Base-by-base conservation (phyloP, 2,113 vertebrate genomes). In the Gambusia holbrooki region DNA sequence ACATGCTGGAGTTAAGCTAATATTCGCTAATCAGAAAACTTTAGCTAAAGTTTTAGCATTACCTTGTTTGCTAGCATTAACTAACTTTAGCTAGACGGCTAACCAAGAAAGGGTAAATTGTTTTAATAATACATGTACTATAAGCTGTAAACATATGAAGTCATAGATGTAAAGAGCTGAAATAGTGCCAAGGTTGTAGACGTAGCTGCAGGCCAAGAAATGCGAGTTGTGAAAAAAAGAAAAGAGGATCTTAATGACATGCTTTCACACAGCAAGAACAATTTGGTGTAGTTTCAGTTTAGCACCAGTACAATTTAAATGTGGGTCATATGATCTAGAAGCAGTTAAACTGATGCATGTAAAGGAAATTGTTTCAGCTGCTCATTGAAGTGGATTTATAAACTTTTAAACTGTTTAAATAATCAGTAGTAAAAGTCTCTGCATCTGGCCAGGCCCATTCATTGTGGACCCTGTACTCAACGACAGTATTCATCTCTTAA, bases 401-500 rank as follows among this genome's bases (percentile, higher is more conserved):
- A 79, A 81, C 89, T 71, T 58, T 68, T 69, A 70, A 84, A 77
- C 15, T 71, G 22, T 33, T 73, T 79, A 32, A 80, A 82, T 77
- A 7, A 73, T 77, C 67, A n/a, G 63, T 17, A 35, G 32, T 58
- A 58, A 58, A 33, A 51, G 45, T 74, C 62, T 70, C 45, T 40
- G 62, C 60, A 84, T 79, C 81, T 81, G 71, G 72, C 61, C 13
- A 40, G n/a, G 13, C 7, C 5, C 69, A 37, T 82, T 87, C 77
- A 79, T 78, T 77, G 70, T 77, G 17, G 75, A 72, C 70, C 73
- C 80, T 79, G 66, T 71, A 62, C 54, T 63, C 42, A 82, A 66
- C 72, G 80, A 83, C 76, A 76, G 83, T 85, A 84, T 88, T 92
- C 89, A 74, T 69, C 29, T 84, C 79, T 84, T 69, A 89, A 87